phyloP scores from a whole-genome alignment of 2,113 vertebrate species.

The Speoplatyrhinus poulsoni region DNA sequence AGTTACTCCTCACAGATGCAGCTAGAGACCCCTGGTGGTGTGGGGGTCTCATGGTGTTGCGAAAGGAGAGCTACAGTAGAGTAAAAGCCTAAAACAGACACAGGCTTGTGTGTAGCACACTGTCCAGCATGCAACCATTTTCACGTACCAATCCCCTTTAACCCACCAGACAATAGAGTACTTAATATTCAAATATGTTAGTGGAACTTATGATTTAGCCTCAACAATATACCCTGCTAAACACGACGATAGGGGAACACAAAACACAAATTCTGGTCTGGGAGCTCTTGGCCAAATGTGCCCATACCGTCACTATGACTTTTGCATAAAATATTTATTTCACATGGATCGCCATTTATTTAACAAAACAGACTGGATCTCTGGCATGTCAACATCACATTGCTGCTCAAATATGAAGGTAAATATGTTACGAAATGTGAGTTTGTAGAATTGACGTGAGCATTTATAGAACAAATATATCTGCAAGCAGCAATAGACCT shows the following conservation, averaged over 20 bases:
- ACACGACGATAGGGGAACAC: not conserved
- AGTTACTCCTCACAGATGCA: conserved; percentile 99
- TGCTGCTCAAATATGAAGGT: no score
- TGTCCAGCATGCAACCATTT: conserved; percentile 83
- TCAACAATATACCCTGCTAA: not conserved
- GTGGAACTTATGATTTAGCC: no score
- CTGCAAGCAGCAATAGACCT: no score
- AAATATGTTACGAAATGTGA: no score
- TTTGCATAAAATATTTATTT: not conserved
- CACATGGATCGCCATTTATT: not conserved
- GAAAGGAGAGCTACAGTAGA: conserved; percentile 94
- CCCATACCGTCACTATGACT: no score
- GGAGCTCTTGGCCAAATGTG: no score
- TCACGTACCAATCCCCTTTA: conserved; percentile 18
- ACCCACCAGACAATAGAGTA: not conserved
- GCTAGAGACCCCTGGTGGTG: conserved; percentile 95
- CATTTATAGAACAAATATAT: no score
- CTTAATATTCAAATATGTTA: no score
- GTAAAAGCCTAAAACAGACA: conserved; percentile 97
- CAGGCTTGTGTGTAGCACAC: conserved; percentile 98
- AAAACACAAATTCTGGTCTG: no score
- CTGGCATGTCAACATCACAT: conserved; percentile 2
- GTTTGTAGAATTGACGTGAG: no score
- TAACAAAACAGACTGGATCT: not conserved
- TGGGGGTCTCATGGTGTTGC: conserved; percentile 94